Evolutionary conservation across 1,140 invertebrate genomes (phyloP).

Genomic region (Ptiloglossa arizonensis): DNA sequence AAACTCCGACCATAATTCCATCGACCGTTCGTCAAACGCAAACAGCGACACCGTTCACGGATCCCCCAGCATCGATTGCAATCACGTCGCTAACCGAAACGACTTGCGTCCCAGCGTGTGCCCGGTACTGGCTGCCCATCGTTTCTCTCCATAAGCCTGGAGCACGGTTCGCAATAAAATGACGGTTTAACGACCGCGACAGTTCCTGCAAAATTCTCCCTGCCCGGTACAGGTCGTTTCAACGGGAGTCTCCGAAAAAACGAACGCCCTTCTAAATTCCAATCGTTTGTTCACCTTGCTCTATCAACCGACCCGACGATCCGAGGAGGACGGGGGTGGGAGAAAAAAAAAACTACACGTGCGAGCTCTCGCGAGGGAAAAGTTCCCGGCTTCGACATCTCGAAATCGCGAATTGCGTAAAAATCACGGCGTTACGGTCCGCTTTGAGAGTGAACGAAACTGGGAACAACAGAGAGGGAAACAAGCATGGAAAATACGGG

Average conservation of each 20-base stretch:
- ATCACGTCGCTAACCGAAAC: not conserved
- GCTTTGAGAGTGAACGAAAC: no score
- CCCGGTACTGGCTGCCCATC: not conserved
- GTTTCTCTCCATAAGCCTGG: slow-evolving; percentile 45
- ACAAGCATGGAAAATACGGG: not conserved
- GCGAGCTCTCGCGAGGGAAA: no score
- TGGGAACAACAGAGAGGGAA: no score
- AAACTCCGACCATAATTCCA: not conserved
- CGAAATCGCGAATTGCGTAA: no score
- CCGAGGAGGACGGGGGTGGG: no score
- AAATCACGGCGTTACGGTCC: no score
- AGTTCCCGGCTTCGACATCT: no score
- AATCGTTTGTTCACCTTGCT: not conserved
- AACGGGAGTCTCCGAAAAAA: no score
- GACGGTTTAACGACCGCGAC: not conserved
- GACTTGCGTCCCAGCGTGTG: not conserved
- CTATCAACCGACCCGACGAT: not conserved
- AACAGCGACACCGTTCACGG: not conserved
- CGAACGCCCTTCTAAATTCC: not conserved
- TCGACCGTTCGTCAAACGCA: not conserved
- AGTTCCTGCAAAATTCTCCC: not conserved
- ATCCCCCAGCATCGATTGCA: not conserved
- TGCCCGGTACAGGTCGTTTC: not conserved
- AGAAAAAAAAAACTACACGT: no score
- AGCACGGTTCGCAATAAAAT: slow-evolving; percentile 43